Evolutionary conservation across 2,797 vertebrate species (phyloP), one percentile per base, ranked within the genome.

Genomic region (Phalloptychus januarius): DNA sequence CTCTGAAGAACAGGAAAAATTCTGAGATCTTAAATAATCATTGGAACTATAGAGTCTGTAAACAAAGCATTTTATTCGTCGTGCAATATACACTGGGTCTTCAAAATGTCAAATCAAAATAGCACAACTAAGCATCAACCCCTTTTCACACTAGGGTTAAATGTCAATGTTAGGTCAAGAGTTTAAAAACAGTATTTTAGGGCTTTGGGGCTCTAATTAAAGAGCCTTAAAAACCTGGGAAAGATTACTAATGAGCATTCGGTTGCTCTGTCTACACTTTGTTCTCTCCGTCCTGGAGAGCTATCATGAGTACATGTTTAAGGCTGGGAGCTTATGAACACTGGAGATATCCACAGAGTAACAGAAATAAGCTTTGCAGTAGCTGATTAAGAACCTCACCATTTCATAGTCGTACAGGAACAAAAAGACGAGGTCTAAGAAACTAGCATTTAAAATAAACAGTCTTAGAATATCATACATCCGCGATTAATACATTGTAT

Each of bases 331-430:
- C 80, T 86, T 12, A 31, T 58, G 46, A 79, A 81, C 25, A 76
- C 58, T 36, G 77, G 79, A 85, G 74, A 52, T 1, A 38, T 56
- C 80, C 83, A 81, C 0, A 67, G 63, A 67, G 36, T 67, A 67
- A 67, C 36, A 78, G 84, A 89, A 90, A 86, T 78, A 90, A 87
- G 89, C 90, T 79, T 87, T 89, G 84, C 74, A 76, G 36, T 42
- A 89, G 84, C 80, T 79, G 82, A 86, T 89, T 82, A 85, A 80
- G 75, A 80, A 74, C 70, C 71, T 79, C 84, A 69, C 82, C 75
- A 81, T 78, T 87, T 86, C 81, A 45, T 65, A 20, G 50, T 84
- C 84, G 38, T 56, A 54, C 13, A 31, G 63, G 48, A 83, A 44
- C 75, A 48, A 69, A 77, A n/a, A 42, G 10, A 25, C 4, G 4